Conservation (phyloP, 2,113 vertebrate genomes). For the Mormyrus lacerda region DNA sequence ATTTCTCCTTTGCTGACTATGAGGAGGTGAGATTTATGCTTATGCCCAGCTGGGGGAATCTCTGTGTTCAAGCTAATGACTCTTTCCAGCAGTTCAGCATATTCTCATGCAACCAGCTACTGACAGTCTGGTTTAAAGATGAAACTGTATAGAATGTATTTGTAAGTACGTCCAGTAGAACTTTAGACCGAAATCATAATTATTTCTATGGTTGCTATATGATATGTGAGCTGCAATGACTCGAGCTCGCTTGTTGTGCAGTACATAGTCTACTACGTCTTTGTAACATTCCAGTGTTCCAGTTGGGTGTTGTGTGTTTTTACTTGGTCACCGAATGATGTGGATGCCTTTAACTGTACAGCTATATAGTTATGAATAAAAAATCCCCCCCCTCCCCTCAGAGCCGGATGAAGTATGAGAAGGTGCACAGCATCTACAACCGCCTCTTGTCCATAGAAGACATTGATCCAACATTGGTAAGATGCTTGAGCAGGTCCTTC, state of each 20-base stretch:
- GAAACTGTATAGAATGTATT: not conserved
- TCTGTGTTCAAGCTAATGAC: not conserved
- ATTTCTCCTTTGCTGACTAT: slow-evolving; percentile 97
- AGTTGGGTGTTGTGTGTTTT: not conserved
- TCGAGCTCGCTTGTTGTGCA: not conserved
- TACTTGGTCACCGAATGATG: not conserved
- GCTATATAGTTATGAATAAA: not conserved
- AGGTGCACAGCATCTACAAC: slow-evolving; percentile 96
- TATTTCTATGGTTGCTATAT: not conserved
- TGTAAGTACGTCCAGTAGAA: not conserved
- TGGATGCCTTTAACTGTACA: not conserved
- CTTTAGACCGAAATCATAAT: not conserved
- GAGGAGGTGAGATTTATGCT: slow-evolving; percentile 75
- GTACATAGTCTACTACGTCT: no score
- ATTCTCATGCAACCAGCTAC: not conserved
- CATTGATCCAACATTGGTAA: slow-evolving; percentile 94
- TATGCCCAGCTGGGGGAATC: not conserved
- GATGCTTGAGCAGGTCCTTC: slow-evolving; percentile 17
- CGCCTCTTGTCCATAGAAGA: slow-evolving; percentile 90
- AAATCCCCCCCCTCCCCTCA: slow-evolving; percentile 31
- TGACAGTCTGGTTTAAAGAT: not conserved
- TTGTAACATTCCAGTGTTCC: not conserved
- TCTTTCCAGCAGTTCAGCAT: not conserved
- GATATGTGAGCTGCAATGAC: not conserved
- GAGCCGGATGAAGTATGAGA: slow-evolving; percentile 99